Evolutionary conservation across 92 coral and sea anemone species (phyloP).

Genomic region (Bergia sp.): DNA sequence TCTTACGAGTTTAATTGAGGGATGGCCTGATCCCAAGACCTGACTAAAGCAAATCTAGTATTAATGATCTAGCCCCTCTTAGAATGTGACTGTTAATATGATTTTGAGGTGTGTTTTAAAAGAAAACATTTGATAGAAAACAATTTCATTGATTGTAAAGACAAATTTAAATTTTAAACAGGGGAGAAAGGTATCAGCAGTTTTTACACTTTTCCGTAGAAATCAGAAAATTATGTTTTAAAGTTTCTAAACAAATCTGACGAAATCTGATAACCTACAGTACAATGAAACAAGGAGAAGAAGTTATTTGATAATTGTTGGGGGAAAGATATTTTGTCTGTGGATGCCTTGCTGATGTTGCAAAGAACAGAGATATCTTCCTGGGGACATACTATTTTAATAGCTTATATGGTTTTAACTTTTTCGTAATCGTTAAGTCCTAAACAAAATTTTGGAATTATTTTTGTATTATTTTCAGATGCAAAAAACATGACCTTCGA

Average conservation of each 20-base stretch:
- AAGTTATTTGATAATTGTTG: too few species aligned
- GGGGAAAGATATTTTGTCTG: too few species aligned
- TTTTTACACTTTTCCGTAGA: not conserved
- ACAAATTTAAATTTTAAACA: too few species aligned
- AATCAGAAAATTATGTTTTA: too few species aligned
- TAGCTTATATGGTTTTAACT: too few species aligned
- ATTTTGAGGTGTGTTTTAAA: too few species aligned
- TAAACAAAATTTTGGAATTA: not conserved
- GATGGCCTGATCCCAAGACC: not conserved
- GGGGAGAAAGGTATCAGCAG: not conserved
- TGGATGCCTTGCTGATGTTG: too few species aligned
- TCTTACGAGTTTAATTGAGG: not conserved
- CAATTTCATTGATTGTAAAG: too few species aligned
- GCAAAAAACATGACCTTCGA: constrained; percentile 96
- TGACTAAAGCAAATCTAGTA: not conserved
- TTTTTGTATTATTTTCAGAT: constrained; percentile 47
- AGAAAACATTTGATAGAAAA: not conserved
- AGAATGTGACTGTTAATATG: not conserved
- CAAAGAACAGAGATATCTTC: too few species aligned
- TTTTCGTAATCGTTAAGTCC: too few species aligned
- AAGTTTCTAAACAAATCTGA: not conserved
- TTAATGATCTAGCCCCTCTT: not conserved
- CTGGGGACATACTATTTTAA: too few species aligned
- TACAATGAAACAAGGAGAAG: too few species aligned
- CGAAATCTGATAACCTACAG: not conserved